phyloP scores from a whole-genome alignment of 1,140 invertebrate species.

The Stegodyphus mimosarum region DNA sequence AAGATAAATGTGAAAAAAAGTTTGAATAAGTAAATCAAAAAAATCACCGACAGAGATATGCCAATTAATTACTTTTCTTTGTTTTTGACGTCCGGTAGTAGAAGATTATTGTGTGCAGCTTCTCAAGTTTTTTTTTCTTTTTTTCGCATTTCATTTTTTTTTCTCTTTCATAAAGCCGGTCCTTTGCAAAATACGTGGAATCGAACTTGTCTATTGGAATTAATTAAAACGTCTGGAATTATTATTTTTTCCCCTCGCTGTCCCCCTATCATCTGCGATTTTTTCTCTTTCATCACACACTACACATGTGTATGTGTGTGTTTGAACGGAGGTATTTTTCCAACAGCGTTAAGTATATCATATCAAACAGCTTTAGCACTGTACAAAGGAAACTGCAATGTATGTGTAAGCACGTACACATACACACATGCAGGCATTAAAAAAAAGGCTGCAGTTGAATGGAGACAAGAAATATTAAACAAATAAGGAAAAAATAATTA shows the following conservation, averaged over 20 bases:
- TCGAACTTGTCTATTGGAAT: constrained; percentile 59
- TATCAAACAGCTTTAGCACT: neutral
- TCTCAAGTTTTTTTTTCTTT: constrained; percentile 37
- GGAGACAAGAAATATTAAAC: constrained; percentile 9
- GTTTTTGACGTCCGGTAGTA: constrained; percentile 50
- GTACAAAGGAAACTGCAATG: constrained; percentile 37
- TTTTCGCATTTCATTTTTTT: neutral
- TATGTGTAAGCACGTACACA: neutral
- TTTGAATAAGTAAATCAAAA: constrained; percentile 10
- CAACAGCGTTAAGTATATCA: neutral
- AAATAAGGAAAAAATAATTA: constrained; percentile 52
- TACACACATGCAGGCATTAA: neutral
- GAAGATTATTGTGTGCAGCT: constrained; percentile 48
- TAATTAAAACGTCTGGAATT: constrained; percentile 58
- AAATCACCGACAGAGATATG: constrained; percentile 49
- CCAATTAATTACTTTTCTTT: constrained; percentile 58
- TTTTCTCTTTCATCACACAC: neutral
- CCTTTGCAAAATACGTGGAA: constrained; percentile 39
- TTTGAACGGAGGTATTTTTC: constrained; percentile 20
- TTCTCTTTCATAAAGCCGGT: constrained; percentile 8
- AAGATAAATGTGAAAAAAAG: neutral
- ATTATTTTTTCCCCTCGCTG: constrained; percentile 29
- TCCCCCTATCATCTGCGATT: constrained; percentile 1
- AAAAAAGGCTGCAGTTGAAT: constrained; percentile 4
- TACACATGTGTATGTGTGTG: neutral